Conservation (phyloP, 2,113 vertebrate genomes). For the Charina bottae region DNA sequence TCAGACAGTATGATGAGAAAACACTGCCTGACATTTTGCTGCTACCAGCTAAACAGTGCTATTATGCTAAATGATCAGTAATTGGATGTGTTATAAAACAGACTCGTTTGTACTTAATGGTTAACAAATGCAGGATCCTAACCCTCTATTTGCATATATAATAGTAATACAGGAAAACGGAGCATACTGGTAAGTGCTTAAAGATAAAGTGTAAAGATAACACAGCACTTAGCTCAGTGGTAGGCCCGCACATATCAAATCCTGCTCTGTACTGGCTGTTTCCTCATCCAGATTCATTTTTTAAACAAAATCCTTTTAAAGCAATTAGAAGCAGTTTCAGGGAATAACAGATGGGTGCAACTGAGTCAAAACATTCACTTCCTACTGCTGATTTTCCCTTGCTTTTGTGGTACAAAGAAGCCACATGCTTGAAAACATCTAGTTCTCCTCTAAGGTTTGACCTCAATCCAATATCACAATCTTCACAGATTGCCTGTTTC, state of each 20-base stretch:
- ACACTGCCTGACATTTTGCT: neutral
- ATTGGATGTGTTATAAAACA: neutral
- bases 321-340: neutral
- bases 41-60: neutral
- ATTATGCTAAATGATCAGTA: neutral
- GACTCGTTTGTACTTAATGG: neutral
- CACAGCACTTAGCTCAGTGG: neutral
- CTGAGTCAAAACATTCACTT: neutral
- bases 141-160: neutral
- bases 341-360: neutral
- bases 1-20: neutral
- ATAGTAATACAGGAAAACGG: neutral
- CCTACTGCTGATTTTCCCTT: neutral
- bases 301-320: neutral
- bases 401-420: neutral
- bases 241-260: neutral
- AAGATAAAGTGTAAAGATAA: neutral
- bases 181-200: neutral
- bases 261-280: neutral
- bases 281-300: neutral
- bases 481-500: neutral
- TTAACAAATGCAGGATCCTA: neutral
- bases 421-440: neutral
- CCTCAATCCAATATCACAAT: neutral
- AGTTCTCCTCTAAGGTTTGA: neutral